Evolutionary conservation across 2,113 vertebrate species (phyloP), one percentile per base, ranked within the genome.

Genomic region (Cyprinodon variegatus): DNA sequence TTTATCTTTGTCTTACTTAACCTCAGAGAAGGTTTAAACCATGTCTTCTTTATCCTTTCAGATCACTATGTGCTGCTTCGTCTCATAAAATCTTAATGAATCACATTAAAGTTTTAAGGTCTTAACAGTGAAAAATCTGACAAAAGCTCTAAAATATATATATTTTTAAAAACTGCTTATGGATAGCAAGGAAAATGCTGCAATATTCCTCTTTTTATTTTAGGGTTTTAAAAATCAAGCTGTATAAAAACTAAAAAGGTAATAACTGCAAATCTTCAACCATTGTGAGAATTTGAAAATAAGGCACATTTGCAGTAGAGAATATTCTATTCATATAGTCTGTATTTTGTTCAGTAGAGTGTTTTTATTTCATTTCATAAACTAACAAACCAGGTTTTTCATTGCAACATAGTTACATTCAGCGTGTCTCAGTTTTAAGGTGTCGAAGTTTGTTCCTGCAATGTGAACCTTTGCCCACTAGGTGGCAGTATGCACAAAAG

Each of bases 401-500:
- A 45, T 1, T 57, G 6, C 17, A 57, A 2, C 17, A 20, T 20
- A 57, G 5, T 2, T n/a, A 20, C 6, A 20, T 17, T 53, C 2
- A 17, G 17, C 50, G n/a, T 20, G 3, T 57, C 50, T 8, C 50
- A 9, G 17, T 57, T 57, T n/a, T 57, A n/a, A n/a, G 17, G 15
- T n/a, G 14, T 20, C 50, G 20, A 1, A 57, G 15, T 20, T 57
- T 57, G 17, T 6, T 11, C 20, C 29, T 78, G 86, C 60, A 80
- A 76, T 83, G 22, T 9, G 1, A 40, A 40, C 53, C 15, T 0
- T 12, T 43, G 69, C 39, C 86, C 92, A 85, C 78, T 60, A 86
- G 90, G 20, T 86, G 89, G 83, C 91, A 88, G 72, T 74, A 70
- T 86, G 81, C 57, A 72, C 37, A 69, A 41, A 48, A 43, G 14